Evolutionary conservation across 1,140 invertebrate genomes (phyloP).

Genomic region (Agrilus planipennis): DNA sequence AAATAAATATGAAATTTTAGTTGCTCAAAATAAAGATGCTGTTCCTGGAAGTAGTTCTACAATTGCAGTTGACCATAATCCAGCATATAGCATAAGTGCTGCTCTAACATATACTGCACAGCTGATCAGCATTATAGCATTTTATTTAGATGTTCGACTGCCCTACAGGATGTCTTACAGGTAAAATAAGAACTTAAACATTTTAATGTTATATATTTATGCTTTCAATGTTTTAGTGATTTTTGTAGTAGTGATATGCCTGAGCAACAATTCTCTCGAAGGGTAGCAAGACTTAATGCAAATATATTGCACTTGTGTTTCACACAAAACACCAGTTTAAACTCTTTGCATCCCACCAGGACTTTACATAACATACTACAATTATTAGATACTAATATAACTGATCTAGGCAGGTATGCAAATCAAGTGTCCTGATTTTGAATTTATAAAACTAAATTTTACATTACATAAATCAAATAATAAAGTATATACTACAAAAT

Average conservation of each 20-base stretch:
- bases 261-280: slow-evolving; percentile 57
- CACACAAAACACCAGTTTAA: slow-evolving; percentile 57
- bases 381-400: slow-evolving; percentile 51
- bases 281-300: slow-evolving; percentile 66
- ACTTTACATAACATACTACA: slow-evolving; percentile 63
- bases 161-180: slow-evolving; percentile 65
- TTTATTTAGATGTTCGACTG: slow-evolving; percentile 61
- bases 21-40: slow-evolving; percentile 52
- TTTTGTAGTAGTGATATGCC: slow-evolving; percentile 54
- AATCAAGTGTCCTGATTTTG: too few species aligned
- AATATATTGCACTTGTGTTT: slow-evolving; percentile 74
- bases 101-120: slow-evolving; percentile 73
- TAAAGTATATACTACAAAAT: too few species aligned
- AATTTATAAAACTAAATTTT: too few species aligned
- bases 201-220: slow-evolving; percentile 8
- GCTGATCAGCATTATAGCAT: slow-evolving; percentile 64
- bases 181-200: slow-evolving; percentile 31
- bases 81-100: slow-evolving; percentile 61
- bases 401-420: slow-evolving; percentile 62
- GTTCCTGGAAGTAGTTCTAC: slow-evolving; percentile 39
- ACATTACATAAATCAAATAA: too few species aligned
- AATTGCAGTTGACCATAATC: slow-evolving; percentile 45
- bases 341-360: slow-evolving; percentile 50
- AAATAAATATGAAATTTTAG: slow-evolving; percentile 30
- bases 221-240: slow-evolving; percentile 45